Evolutionary conservation across 2,797 vertebrate species (phyloP), one percentile per base, ranked within the genome.

Genomic region (Caiman crocodilus): DNA sequence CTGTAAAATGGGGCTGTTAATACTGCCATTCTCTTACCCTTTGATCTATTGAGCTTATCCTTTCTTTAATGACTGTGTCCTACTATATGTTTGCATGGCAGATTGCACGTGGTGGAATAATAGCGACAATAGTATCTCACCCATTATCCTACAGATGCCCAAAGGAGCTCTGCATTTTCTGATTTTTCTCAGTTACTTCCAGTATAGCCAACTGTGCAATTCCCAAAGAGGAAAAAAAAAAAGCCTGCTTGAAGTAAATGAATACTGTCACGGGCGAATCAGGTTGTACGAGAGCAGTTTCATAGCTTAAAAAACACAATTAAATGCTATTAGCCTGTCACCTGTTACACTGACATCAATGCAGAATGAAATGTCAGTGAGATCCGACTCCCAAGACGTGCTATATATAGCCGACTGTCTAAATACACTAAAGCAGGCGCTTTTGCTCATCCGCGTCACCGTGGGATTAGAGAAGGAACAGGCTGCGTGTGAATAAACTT

Each of bases 21-120:
- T 5, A 5, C 4, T 74, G 80, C 10, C 0, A 75, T 88, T 78
- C 55, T 4, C 81, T 73, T 69, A 35, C 35, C 35, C 35, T 35
- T 35, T 35, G 3, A 67, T 82, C 90, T 88, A 23, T 89, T 78
- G 25, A 35, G 28, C 11, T 71, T 71, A 3, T 21, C 85, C 93
- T 92, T 21, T 64, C 32, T 42, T 64, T 26, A 56, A 11, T 71
- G 23, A 4, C 79, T 60, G 32, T 42, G 30, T 35, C 67, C 14
- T 71, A 25, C 32, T 50, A 21, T 26, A 35, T 25, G 69, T 73
- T 42, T 73, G 32, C 42, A 50, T 35, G 5, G 35, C 23, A 50
- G 42, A 50, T 50, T 10, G 42, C 42, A 50, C 42, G 42, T 50
- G 42, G 42, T 50, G 9, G 42, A 50, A 11, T 50, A 50, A 50